Percentiles rank a stretch among this genome's conserved stretches.
Conservation (phyloP, 2,888 invertebrate species). For the Torymus aiolomorphi region DNA sequence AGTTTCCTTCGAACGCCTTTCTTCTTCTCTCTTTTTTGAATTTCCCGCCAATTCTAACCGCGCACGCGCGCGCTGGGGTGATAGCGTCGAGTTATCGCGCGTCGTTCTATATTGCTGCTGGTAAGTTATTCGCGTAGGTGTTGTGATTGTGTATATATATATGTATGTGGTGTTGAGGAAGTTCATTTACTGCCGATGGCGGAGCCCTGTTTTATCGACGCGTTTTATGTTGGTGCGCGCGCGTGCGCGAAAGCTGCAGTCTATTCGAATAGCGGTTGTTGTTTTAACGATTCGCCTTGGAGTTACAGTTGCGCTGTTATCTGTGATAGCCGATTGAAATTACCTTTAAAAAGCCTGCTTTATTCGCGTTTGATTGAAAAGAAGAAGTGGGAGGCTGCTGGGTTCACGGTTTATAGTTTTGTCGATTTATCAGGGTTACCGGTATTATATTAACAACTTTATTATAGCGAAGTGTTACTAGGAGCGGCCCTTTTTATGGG, state of each 20-base stretch:
- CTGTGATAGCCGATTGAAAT: neutral
- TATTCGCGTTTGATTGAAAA: neutral
- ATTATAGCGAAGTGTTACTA: too few species aligned
- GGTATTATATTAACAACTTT: too few species aligned
- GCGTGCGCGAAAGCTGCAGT: neutral
- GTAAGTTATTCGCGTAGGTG: constrained; percentile 50
- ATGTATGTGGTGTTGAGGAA: neutral
- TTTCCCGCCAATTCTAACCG: neutral
- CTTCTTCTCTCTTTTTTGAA: neutral
- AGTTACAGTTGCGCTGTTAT: neutral
- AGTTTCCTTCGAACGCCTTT: neutral
- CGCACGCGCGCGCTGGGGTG: neutral
- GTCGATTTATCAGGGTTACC: too few species aligned
- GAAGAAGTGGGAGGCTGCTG: too few species aligned
- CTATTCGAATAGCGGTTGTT: constrained; percentile 3
- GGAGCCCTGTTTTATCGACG: constrained; percentile 20
- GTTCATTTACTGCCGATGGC: constrained; percentile 20
- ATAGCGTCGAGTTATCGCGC: neutral
- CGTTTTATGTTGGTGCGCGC: neutral
- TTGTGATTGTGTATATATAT: neutral
- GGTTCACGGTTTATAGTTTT: too few species aligned
- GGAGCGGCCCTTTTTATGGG: too few species aligned
- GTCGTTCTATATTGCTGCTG: constrained; percentile 35
- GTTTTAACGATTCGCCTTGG: neutral
- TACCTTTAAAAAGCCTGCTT: constrained; percentile 2